Percentiles rank a stretch among this genome's conserved stretches.
Conservation (phyloP, 2,797 vertebrate species). For the Parotocinclus haroldoi region DNA sequence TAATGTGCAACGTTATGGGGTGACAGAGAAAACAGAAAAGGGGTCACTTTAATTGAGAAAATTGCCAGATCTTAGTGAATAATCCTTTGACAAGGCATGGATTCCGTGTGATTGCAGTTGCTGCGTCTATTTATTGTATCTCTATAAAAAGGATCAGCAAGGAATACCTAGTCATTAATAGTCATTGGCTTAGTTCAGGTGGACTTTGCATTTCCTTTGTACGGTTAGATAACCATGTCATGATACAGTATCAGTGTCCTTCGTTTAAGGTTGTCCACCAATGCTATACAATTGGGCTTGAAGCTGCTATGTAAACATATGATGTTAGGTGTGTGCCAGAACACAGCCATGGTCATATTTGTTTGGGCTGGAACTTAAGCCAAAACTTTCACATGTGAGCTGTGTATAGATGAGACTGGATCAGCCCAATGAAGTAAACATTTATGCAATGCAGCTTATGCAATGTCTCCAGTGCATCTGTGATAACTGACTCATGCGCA, state of each 20-base stretch:
- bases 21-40: too few species aligned
- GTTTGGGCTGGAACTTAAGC: conserved; percentile 31
- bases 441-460: too few species aligned
- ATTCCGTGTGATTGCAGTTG: too few species aligned
- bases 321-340: conserved; percentile 10
- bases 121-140: too few species aligned
- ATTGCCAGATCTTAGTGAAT: too few species aligned
- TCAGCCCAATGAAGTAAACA: conserved; percentile 3
- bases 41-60: too few species aligned
- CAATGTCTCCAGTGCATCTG: conserved; percentile 2
- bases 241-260: conserved; percentile 13
- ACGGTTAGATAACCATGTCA: conserved; percentile 1
- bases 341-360: conserved; percentile 33
- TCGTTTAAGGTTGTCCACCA: background rate
- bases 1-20: too few species aligned
- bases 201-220: too few species aligned
- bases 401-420: conserved; percentile 13
- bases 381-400: conserved; percentile 10
- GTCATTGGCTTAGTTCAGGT: too few species aligned
- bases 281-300: background rate
- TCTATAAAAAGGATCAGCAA: too few species aligned
- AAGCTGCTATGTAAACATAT: conserved; percentile 25
- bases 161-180: too few species aligned
- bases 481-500: conserved; percentile 5
- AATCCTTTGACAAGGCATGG: too few species aligned